Base-by-base conservation (phyloP, 2,113 vertebrate genomes). In the Leptobrachium ailaonicum region DNA sequence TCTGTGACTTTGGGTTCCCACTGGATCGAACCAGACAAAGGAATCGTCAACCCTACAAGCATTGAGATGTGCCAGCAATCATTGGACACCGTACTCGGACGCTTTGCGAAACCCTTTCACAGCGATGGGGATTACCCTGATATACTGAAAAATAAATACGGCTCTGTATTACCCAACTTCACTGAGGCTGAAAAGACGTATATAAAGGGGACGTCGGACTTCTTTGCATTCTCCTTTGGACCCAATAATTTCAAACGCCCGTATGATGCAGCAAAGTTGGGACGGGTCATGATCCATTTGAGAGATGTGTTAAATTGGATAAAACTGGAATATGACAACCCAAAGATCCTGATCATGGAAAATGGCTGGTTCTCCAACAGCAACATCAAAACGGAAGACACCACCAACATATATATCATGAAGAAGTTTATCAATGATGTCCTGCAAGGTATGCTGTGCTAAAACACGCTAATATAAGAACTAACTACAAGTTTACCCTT, bases 191-290 rank as follows among this genome's bases (percentile, higher is more conserved):
- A 99, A 87, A 95, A 89, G 85, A 83, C 87, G 2, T 90, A 88
- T 82, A 87, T 98, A 50, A 90, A 87, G 72, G 93, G 92, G 77
- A 97, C 96, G 0, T 96, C 96, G 2, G 97, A 99, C 76, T 99
- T 98, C 85, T 98, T 99, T 41, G 95, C 98, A 0, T 90, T 99
- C 83, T 97, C 96, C 43, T 99, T 99, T n/a, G 98, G 96, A 20
- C 96, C 95, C 2, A 93, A 97, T 86, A 96, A 96, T 82, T 92
- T 97, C 73, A 96, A 94, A 68, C 88, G 94, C 32, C 89, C 86
- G 2, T 90, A 74, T 32, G 89, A 84, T 6, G 78, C 93, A 75
- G 83, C 86, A 11, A 92, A 88, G 77, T 91, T 94, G 43, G 94
- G 94, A 40, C 95, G 97, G 87, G 87, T 95, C 41, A 93, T 92